A percentile compares a stretch with the other conserved stretches of the same genome.
Evolutionary conservation across 1,140 invertebrate genomes (phyloP).

Genomic region (Penaeus vannamei): DNA sequence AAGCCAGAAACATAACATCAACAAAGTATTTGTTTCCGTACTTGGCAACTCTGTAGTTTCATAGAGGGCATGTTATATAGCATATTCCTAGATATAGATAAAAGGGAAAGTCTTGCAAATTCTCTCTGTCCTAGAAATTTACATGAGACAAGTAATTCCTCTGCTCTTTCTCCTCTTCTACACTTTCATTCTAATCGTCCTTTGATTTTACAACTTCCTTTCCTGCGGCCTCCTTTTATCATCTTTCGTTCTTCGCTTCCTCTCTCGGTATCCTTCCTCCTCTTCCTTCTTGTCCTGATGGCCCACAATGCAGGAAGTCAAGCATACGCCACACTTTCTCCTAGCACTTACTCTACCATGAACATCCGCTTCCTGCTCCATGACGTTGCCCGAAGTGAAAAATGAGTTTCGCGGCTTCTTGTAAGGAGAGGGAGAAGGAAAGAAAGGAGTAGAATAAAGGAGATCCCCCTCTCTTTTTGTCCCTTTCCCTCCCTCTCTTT

Average conservation of each 20-base stretch:
- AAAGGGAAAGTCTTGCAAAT: too few relatives aligned
- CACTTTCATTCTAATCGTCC: not conserved
- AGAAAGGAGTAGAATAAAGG: not conserved
- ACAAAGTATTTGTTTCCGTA: too few relatives aligned
- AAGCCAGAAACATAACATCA: too few relatives aligned
- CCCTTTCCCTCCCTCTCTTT: not conserved
- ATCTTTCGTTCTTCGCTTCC: not conserved
- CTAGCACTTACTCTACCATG: not conserved
- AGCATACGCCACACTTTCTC: too few relatives aligned
- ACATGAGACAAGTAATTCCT: not conserved
- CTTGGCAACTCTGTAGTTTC: too few relatives aligned
- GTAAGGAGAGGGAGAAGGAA: not conserved
- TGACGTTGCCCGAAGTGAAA: too few relatives aligned
- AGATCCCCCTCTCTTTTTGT: not conserved
- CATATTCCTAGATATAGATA: too few relatives aligned
- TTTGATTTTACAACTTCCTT: not conserved
- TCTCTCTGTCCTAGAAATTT: not conserved
- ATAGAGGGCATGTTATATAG: too few relatives aligned
- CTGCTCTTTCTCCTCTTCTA: not conserved
- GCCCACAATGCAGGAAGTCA: too few relatives aligned
- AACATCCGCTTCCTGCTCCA: not conserved
- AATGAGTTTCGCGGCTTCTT: not conserved
- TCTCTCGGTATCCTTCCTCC: conserved; percentile 11
- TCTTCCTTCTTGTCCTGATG: not conserved
- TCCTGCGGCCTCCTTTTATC: not conserved